A percentile compares a stretch with the other conserved stretches of the same genome.
Conservation (phyloP, 2,888 invertebrate species). For the Pyralis farinalis region DNA sequence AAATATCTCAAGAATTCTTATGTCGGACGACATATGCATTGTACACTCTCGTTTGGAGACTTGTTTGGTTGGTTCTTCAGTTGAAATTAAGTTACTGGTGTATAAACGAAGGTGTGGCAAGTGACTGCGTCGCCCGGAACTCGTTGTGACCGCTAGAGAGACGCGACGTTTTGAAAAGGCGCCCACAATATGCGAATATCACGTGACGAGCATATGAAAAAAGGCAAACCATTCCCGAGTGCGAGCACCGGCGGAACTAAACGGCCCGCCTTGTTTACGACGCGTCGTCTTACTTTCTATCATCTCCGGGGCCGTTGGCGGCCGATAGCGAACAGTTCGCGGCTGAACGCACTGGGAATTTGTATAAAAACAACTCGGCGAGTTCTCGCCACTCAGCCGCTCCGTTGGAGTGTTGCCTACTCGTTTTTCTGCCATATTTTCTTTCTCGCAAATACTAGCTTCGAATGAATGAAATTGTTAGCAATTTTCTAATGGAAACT, state of each 20-base stretch:
- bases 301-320: conserved; percentile 9
- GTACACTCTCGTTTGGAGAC: too few relatives aligned
- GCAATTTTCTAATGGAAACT: not conserved
- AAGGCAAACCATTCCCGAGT: not conserved
- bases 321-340: conserved; percentile 18
- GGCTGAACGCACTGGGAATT: conserved; percentile 1
- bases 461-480: not conserved
- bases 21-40: too few relatives aligned
- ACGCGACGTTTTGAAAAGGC: conserved; percentile 1
- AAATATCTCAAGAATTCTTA: too few relatives aligned
- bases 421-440: not conserved
- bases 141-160: too few relatives aligned
- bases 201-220: conserved; percentile 4
- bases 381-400: conserved; percentile 5
- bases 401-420: not conserved
- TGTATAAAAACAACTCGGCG: conserved; percentile 13
- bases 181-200: conserved; percentile 11
- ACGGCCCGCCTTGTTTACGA: conserved; percentile 13
- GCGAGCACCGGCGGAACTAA: not conserved
- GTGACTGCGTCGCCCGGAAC: too few relatives aligned
- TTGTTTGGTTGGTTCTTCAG: too few relatives aligned
- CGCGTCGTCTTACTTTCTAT: conserved; percentile 12
- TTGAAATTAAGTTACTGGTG: too few relatives aligned
- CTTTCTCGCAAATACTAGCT: not conserved
- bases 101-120: too few relatives aligned